Base-by-base conservation (phyloP, 2,888 invertebrate genomes). In the Caradrina clavipalpis region DNA sequence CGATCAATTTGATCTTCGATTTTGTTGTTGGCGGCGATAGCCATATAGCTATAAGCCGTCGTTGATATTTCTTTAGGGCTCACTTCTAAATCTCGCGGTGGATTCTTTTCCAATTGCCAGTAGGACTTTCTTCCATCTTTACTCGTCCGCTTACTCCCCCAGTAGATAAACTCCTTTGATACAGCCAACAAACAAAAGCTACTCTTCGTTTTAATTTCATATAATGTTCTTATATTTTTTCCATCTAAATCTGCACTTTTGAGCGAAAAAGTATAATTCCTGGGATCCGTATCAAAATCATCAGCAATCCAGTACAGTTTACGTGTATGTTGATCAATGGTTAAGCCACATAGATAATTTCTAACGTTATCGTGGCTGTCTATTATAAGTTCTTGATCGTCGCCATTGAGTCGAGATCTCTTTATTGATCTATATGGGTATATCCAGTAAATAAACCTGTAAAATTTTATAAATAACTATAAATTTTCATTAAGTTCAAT, bases 281-380 rank as follows among this genome's bases (percentile, higher is more conserved):
- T 11, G 13, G 13, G 39, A 11, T 39, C 13, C 0, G 39, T 39
- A 11, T 39, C 39, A 13, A 39, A 39, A 39, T 97, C 95, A 31
- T 97, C 96, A 26, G 98, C 98, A 4, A 97, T 96, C 98, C 98
- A 98, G 89, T 97, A 98, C 0, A 99, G 92, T 72, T 97, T 97
- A 80, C 96, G 96, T 0, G 96, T 94, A 49, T 91, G 90, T 75
- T 98, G 97, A 91, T 98, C 98, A 11, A 98, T 94, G 0, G 97
- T 96, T 56, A 98, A 96, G 21, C 97, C 45, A 15, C 17, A 6
- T 45, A 45, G 17, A 4, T 6, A 17, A 4, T 6, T 45, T 4
- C 6, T 17, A 6, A 17, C 17, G 1, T 45, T 17, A 0, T 45
- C 6, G 39, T 11, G 39, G 39, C 39, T 6, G 45, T 17, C 6